A percentile compares a stretch with the other conserved stretches of the same genome.
Evolutionary conservation across 1,140 invertebrate genomes (phyloP).

Genomic region (Aleiodes sp.): DNA sequence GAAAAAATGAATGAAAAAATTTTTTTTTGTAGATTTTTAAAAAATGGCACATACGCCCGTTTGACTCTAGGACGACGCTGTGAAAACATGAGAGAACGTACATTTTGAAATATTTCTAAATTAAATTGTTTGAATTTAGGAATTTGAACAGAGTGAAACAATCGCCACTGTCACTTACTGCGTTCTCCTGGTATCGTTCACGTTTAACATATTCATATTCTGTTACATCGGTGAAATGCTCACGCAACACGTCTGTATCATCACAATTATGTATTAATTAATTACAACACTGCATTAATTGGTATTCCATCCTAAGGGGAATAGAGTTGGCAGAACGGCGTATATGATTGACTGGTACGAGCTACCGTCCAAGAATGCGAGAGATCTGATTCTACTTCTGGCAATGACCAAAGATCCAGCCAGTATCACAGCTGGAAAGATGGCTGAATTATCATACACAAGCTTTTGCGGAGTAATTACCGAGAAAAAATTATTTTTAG

Average conservation of each 20-base stretch:
- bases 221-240: conserved; percentile 26
- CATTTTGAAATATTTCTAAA: too few species aligned
- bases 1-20: not conserved
- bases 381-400: conserved; percentile 39
- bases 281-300: conserved; percentile 26
- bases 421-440: conserved; percentile 49
- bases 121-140: conserved; percentile 34
- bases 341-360: conserved; percentile 44
- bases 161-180: conserved; percentile 41
- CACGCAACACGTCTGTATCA: conserved; percentile 14
- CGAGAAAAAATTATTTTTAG: too few species aligned
- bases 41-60: too few species aligned
- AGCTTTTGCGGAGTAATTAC: conserved; percentile 49
- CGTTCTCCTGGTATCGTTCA: conserved; percentile 44
- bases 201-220: conserved; percentile 42
- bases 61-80: too few species aligned
- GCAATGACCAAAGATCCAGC: conserved; percentile 41
- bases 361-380: conserved; percentile 32
- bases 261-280: not conserved
- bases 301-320: conserved; percentile 23
- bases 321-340: conserved; percentile 29
- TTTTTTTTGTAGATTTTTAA: not conserved
- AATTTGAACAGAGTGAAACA: conserved; percentile 39
- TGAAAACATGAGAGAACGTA: too few species aligned
- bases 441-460: conserved; percentile 46